Evolutionary conservation across 2,797 vertebrate genomes (phyloP).

Genomic region (Poliocrania exsul): DNA sequence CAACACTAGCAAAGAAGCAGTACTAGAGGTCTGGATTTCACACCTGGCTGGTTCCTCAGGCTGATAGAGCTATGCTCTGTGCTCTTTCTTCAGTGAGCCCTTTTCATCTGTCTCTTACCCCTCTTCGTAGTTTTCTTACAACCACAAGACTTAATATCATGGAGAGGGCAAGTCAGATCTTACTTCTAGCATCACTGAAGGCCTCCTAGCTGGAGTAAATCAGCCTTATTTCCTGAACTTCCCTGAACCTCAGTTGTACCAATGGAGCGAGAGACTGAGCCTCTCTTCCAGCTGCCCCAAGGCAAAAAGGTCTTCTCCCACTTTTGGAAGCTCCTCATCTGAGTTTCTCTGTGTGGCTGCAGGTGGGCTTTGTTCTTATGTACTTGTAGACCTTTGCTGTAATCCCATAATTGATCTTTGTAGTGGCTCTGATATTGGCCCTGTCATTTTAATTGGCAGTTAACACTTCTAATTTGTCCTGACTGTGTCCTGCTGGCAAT

Average conservation of each 20-base stretch:
- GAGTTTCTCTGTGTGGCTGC: background rate
- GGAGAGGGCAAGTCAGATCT: background rate
- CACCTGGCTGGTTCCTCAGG: background rate
- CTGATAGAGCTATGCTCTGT: background rate
- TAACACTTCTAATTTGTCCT: constrained; percentile 54
- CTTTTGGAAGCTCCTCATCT: background rate
- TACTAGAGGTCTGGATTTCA: constrained; percentile 29
- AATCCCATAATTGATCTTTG: constrained; percentile 50
- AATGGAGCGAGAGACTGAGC: background rate
- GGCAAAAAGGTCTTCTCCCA: background rate
- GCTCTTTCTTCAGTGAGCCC: background rate
- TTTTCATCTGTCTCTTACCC: background rate
- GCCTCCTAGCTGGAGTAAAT: background rate
- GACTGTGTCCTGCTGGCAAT: constrained; percentile 8
- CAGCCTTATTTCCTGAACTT: background rate
- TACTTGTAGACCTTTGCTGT: constrained; percentile 4
- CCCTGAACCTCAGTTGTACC: background rate
- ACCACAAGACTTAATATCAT: background rate
- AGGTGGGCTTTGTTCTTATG: constrained; percentile 27
- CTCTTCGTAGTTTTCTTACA: background rate
- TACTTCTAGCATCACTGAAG: background rate
- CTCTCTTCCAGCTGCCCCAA: background rate
- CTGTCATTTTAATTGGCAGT: constrained; percentile 59
- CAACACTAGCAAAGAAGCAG: background rate
- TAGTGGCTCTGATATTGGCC: constrained; percentile 11